phyloP scores from a whole-genome alignment of 1,140 invertebrate genomes.

The Drosophila busckii region DNA sequence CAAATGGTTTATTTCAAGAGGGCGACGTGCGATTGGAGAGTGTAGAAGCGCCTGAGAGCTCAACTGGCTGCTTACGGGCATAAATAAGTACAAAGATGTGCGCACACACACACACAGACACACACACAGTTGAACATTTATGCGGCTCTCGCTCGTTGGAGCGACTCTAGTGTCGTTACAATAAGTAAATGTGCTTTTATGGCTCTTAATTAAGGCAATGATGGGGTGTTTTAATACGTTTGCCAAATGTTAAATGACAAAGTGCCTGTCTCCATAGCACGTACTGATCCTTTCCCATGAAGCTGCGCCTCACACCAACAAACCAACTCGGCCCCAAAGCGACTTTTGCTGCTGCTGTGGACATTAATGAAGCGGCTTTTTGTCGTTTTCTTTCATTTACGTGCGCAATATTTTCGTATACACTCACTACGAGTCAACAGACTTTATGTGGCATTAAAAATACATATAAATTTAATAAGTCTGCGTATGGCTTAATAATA shows the following conservation, averaged over 20 bases:
- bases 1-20: slow-evolving; percentile 48
- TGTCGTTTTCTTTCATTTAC: slow-evolving; percentile 12
- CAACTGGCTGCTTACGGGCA: slow-evolving; percentile 5
- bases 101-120: too few species aligned
- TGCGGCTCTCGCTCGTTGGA: not conserved
- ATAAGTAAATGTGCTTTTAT: slow-evolving; percentile 79
- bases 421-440: too few species aligned
- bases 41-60: not conserved
- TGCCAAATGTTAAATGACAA: slow-evolving; percentile 78
- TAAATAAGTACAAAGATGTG: slow-evolving; percentile 42
- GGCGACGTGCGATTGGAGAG: not conserved
- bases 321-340: too few species aligned
- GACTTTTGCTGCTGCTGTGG: slow-evolving; percentile 5
- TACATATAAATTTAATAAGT: too few species aligned
- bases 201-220: slow-evolving; percentile 79
- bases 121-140: too few species aligned
- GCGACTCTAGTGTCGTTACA: too few species aligned
- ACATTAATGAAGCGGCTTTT: slow-evolving; percentile 51
- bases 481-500: too few species aligned
- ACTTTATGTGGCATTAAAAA: too few species aligned
- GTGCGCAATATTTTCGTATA: slow-evolving; percentile 9
- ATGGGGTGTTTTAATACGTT: slow-evolving; percentile 79
- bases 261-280: slow-evolving; percentile 41
- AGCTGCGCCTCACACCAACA: slow-evolving; percentile 14
- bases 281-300: slow-evolving; percentile 9